These are phyloP conservation scores for Acanthosoma haemorrhoidale DNA, from an alignment of 2,888 invertebrate species.

Conservation along the genomic window DNA sequence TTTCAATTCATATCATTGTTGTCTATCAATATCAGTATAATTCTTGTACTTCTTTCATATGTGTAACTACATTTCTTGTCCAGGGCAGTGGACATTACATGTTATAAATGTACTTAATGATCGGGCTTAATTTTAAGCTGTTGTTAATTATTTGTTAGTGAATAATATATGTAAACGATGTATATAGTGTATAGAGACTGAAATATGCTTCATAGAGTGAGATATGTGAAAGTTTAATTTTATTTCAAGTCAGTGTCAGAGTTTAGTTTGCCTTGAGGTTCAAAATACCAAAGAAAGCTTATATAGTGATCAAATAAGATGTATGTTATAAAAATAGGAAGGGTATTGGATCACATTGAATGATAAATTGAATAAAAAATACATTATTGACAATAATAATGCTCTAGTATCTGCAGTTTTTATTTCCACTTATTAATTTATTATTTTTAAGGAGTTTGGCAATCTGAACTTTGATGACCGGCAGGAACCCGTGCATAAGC, in stretches of 20 bases:
- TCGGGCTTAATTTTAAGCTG: slow-evolving; percentile 38
- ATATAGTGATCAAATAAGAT: neutral
- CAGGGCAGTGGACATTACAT: slow-evolving; percentile 25
- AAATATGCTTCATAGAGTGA: slow-evolving; percentile 29
- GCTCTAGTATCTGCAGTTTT: neutral
- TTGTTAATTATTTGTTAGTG: slow-evolving; percentile 40
- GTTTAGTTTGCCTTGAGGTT: slow-evolving; percentile 21
- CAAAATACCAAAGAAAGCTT: slow-evolving; percentile 8
- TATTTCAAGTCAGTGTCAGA: slow-evolving; percentile 9
- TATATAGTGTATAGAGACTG: slow-evolving; percentile 40
- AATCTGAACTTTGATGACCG: slow-evolving; percentile 19
- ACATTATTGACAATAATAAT: slow-evolving; percentile 12
- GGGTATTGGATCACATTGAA: neutral
- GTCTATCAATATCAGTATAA: slow-evolving; percentile 6
- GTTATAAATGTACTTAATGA: slow-evolving; percentile 34
- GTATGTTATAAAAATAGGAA: neutral
- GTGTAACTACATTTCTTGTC: slow-evolving; percentile 19
- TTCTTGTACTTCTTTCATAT: neutral
- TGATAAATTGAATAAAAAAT: slow-evolving; percentile 9
- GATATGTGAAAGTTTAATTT: slow-evolving; percentile 4
- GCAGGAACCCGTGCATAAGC: neutral
- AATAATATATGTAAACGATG: slow-evolving; percentile 35
- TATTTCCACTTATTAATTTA: neutral
- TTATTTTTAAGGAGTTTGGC: neutral
- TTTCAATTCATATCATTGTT: neutral